phyloP scores from a whole-genome alignment of 2,888 invertebrate genomes.

The Trichacis sp. region DNA sequence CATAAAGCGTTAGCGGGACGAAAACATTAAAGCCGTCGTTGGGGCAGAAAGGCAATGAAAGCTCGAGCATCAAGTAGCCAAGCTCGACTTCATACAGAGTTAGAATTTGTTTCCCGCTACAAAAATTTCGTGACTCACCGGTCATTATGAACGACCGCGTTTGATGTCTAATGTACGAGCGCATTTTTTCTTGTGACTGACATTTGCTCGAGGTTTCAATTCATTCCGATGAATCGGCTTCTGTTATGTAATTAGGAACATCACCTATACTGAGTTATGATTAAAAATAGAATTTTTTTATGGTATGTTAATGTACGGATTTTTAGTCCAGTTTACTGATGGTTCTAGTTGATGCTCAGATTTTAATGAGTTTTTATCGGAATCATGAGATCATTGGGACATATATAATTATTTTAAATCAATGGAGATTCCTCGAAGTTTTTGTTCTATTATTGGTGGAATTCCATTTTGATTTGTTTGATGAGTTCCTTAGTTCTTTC shows the following conservation, averaged over 20 bases:
- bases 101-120: background rate
- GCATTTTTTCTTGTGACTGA: background rate
- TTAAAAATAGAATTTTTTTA: too few relatives aligned
- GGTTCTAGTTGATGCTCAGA: too few relatives aligned
- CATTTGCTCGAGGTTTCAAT: background rate
- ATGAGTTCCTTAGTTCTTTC: too few relatives aligned
- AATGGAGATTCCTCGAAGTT: too few relatives aligned
- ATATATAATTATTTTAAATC: too few relatives aligned
- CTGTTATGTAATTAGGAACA: background rate
- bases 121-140: slow-evolving; percentile 3
- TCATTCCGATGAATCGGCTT: background rate
- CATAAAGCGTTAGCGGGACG: slow-evolving; percentile 59
- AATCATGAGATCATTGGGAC: too few relatives aligned
- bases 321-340: too few relatives aligned
- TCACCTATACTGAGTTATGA: too few relatives aligned
- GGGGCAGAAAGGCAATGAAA: slow-evolving; percentile 55
- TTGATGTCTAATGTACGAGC: background rate
- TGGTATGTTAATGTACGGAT: too few relatives aligned
- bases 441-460: too few relatives aligned
- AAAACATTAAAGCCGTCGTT: slow-evolving; percentile 59
- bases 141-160: background rate
- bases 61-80: slow-evolving; percentile 19
- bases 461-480: too few relatives aligned
- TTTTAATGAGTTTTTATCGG: too few relatives aligned
- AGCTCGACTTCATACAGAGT: background rate